A percentile compares a stretch with the other conserved stretches of the same genome.
phyloP scores from a whole-genome alignment of 2,888 invertebrate species.

The Yponomeuta malinellus region DNA sequence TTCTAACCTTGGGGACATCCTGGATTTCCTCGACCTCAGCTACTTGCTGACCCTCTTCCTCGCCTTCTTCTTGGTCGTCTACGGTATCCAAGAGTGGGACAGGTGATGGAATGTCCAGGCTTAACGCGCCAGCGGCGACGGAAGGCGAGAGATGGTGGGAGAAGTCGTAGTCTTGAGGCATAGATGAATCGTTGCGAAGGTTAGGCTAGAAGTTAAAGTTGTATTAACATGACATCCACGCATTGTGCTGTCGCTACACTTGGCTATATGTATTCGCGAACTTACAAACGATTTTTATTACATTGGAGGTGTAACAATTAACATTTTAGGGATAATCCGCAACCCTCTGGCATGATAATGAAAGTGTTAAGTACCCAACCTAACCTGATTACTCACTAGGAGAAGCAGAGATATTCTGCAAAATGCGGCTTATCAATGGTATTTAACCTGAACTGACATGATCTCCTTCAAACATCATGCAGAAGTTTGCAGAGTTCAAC shows the following conservation, averaged over 20 bases:
- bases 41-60: slow-evolving; percentile 29
- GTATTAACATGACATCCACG: slow-evolving; percentile 2
- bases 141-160: slow-evolving; percentile 67
- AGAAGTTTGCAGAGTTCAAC: slow-evolving; percentile 44
- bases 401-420: too few species aligned
- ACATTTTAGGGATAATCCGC: too few species aligned
- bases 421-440: too few species aligned
- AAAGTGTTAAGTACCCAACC: too few species aligned
- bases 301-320: too few species aligned
- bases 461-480: too few species aligned
- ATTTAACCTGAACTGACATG: too few species aligned
- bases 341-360: too few species aligned
- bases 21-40: slow-evolving; percentile 28
- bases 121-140: slow-evolving; percentile 53
- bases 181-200: slow-evolving; percentile 77
- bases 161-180: slow-evolving; percentile 71
- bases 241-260: too few species aligned
- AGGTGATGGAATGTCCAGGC: slow-evolving; percentile 64
- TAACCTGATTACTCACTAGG: too few species aligned
- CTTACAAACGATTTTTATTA: too few species aligned
- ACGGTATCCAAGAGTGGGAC: slow-evolving; percentile 57
- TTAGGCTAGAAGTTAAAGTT: slow-evolving; percentile 55
- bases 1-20: slow-evolving; percentile 38
- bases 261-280: too few species aligned
- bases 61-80: slow-evolving; percentile 39